Conservation (phyloP, 30 jellyfish, hydroid and myxozoan genomes). For the Pelagia noctiluca region DNA sequence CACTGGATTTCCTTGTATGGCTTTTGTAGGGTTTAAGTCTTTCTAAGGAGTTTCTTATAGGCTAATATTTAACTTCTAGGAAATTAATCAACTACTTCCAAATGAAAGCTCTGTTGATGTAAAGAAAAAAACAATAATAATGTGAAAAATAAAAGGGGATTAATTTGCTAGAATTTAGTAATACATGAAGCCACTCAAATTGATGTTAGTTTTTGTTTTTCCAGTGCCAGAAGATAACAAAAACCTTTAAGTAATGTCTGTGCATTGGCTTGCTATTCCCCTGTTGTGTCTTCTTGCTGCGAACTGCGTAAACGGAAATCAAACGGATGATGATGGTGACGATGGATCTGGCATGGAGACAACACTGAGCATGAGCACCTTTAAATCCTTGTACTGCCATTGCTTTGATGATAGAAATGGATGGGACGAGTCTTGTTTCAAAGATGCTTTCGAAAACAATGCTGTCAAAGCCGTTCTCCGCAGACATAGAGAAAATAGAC, state of each 20-base stretch:
- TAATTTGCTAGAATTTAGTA: neutral
- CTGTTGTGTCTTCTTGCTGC: neutral
- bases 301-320: neutral
- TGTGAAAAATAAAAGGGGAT: neutral
- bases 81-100: neutral
- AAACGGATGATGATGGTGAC: neutral
- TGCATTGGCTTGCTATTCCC: neutral
- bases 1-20: no score
- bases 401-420: neutral
- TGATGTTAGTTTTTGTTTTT: neutral
- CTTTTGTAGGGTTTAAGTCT: no score
- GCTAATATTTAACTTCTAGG: neutral
- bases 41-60: neutral
- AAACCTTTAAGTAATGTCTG: neutral
- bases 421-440: neutral
- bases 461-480: neutral
- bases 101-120: neutral
- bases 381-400: neutral
- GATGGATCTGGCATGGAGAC: neutral
- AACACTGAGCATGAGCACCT: neutral
- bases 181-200: neutral
- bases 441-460: neutral
- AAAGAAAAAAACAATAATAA: neutral
- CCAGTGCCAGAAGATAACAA: neutral
- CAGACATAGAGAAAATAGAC: constrained; percentile 2